Evolutionary conservation across 2,888 invertebrate species (phyloP), one percentile per base, ranked within the genome.

Genomic region (Vannuccia rotundouncinata): DNA sequence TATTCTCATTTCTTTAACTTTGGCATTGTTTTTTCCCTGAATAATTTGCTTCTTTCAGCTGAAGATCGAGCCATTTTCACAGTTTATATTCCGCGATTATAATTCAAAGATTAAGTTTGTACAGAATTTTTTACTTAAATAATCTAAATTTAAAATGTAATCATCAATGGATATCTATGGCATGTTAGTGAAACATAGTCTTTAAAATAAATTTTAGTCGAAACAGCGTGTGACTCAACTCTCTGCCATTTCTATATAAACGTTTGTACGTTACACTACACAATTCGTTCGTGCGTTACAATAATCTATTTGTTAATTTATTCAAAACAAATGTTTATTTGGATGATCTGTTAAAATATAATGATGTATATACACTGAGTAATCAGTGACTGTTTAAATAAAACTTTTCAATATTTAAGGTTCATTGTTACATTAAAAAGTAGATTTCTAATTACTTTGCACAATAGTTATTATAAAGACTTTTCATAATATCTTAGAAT

Each of bases 291-390:
- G 66, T 66, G 66, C 10, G 66, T 66, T 66, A 66, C 66, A 66
- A 66, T 66, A 66, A 66, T 66, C 13, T 66, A 66, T 66, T 66
- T 66, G 66, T 66, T 66, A 66, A 66, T 66, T 66, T 66, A 66
- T 66, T 66, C 25, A 66, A 66, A 66, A 66, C 66, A 66, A 66
- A 66, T 66, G 66, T 66, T 66, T 66, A 13, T 66, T 66, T 66
- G 66, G 66, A 66, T 66, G 13, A 66, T 66, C 66, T 66, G 13
- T 66, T 66, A 66, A 66, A 66, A 66, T 27, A 66, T 66, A 66
- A 66, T 66, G 66, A n/a, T 66, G 66, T 27, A 66, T 66, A 66
- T 66, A 22, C 25, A 66, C 66, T 66, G 66, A 22, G 66, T 66
- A 66, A 66, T 66, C 66, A 66, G 66, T 22, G 66, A 66, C 66